These are phyloP conservation scores for Ormyrus labotus DNA, from an alignment of 2,888 invertebrate species.

Conservation along the genomic window DNA sequence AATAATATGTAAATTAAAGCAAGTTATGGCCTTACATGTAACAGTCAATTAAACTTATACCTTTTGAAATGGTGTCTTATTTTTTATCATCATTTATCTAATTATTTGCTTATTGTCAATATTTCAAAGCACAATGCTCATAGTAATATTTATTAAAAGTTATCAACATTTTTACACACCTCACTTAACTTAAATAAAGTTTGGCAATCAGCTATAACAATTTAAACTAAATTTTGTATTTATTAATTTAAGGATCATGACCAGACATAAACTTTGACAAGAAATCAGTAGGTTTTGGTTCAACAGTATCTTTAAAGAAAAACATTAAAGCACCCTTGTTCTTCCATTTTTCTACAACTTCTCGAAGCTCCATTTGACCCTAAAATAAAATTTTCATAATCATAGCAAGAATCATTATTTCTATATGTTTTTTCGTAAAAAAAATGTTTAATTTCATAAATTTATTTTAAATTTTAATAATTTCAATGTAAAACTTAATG, in stretches of 20 bases:
- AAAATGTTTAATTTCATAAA: no score
- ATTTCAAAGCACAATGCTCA: not conserved
- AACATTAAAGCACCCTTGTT: constrained; percentile 92
- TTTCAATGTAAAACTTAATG: no score
- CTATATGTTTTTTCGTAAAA: no score
- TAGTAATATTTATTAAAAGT: constrained; percentile 28
- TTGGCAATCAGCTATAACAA: constrained; percentile 12
- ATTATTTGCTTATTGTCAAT: not conserved
- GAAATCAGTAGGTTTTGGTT: constrained; percentile 93
- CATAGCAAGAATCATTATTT: not conserved
- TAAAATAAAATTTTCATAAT: constrained; percentile 73
- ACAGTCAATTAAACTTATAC: constrained; percentile 59
- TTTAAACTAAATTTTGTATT: constrained; percentile 17
- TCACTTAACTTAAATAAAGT: constrained; percentile 15
- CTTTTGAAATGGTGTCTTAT: constrained; percentile 48
- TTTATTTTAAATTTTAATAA: not conserved
- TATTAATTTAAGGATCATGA: constrained; percentile 75
- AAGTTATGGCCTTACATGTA: constrained; percentile 64
- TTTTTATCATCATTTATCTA: constrained; percentile 14
- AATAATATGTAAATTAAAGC: constrained; percentile 66
- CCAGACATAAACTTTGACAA: constrained; percentile 92
- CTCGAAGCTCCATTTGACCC: constrained; percentile 97
- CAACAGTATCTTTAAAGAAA: constrained; percentile 89
- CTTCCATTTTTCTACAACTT: constrained; percentile 91
- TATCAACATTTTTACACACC: constrained; percentile 47